Base-by-base conservation (phyloP, 2,888 invertebrate genomes). In the Hetaerina titia region DNA sequence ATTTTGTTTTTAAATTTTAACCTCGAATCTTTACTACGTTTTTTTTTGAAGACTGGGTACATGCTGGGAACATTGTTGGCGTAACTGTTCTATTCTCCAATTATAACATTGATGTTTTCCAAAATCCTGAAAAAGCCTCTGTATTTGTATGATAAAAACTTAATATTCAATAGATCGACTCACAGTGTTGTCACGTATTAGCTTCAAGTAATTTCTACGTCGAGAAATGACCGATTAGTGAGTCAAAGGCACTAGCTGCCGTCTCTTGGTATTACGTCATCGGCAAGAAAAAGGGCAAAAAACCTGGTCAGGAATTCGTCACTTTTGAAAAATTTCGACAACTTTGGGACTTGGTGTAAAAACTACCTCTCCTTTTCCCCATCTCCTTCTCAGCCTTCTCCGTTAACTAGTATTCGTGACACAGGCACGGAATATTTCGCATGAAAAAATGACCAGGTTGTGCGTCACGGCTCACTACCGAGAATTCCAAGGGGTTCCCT, bases 391-490 rank as follows among this genome's bases (percentile, higher is more conserved):
- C 69, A 22, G n/a, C 22, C 69, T 69, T 81, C 25, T 31, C 81
- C 31, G 8, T 81, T 25, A 13, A 81, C 6, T 25, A 81, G 81
- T 25, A 81, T 81, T 81, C 81, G 81, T 81, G 81, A 31, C 81
- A 81, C 13, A n/a, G 81, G 19, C 81, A 81, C 81, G 81, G n/a
- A 81, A 81, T 81, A 81, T 81, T 81, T 81, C 81, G 81, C 81
- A 31, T 31, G 81, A 81, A 81, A 81, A 81, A 81, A 81, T 31
- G 81, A 31, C 25, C 19, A 22, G 17, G 31, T 81, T 13, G 31
- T 89, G 58, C 92, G 92, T 92, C 92, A 92, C 74, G 92, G 69
- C 74, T n/a, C 92, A 69, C 92, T 92, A 92, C 92, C n/a, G 64
- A 92, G 92, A 92, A 92, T 45, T 69, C 92, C n/a, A 56, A 74